Conservation (phyloP, 2,888 invertebrate genomes). For the Dicyrtoma fusca region DNA sequence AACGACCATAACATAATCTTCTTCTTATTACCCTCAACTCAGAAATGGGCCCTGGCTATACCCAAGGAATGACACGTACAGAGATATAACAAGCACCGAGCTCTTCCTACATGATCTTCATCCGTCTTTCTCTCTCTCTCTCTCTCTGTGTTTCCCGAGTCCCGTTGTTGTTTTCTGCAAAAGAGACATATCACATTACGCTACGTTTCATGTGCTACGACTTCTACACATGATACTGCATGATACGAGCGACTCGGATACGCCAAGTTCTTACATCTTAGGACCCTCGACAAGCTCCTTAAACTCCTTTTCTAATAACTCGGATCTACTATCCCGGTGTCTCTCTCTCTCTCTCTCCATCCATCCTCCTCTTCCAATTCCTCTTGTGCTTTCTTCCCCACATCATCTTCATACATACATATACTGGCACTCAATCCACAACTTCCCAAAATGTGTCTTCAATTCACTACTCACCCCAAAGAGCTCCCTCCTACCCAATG, state of each 20-base stretch:
- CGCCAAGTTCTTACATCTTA: background rate
- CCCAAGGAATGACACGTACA: too few species aligned
- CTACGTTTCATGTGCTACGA: background rate
- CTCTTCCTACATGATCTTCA: background rate
- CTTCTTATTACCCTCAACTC: background rate
- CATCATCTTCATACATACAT: too few species aligned
- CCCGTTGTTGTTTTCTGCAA: background rate
- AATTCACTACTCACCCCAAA: too few species aligned
- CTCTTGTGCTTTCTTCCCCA: background rate
- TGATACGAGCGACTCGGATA: background rate
- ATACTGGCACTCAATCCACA: too few species aligned
- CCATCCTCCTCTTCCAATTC: background rate
- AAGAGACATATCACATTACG: background rate
- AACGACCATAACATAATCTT: too few species aligned
- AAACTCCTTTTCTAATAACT: constrained; percentile 4
- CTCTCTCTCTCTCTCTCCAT: background rate
- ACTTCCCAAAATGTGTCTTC: too few species aligned
- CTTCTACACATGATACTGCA: background rate
- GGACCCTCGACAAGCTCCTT: background rate
- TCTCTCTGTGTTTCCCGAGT: background rate
- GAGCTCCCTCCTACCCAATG: too few species aligned
- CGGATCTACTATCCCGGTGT: background rate
- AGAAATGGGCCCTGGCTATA: too few species aligned
- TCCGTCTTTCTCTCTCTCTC: background rate
- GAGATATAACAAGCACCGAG: too few species aligned